Base-by-base conservation (phyloP, 1,140 invertebrate genomes). In the Drosophila orena region DNA sequence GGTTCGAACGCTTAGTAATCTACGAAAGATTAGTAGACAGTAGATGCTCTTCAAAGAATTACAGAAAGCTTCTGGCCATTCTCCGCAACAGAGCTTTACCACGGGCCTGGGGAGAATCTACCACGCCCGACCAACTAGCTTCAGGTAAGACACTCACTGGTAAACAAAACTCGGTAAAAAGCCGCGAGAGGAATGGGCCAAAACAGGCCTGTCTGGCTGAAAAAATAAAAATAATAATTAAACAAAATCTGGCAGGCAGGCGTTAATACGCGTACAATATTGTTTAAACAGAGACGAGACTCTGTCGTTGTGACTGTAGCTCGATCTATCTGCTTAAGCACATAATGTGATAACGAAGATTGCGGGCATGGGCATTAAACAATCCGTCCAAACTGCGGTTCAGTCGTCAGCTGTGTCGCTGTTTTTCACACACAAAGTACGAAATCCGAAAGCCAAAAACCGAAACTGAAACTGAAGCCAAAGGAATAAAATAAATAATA, bases 271-370 rank as follows among this genome's bases (percentile, higher is more conserved):
- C 37, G 43, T 62, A 73, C 27, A 62, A 70, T 56, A 65, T 46
- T 75, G 59, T 75, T 75, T 75, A 53, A 65, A 75, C 72, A 75
- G 71, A 75, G 72, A 75, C 60, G 42, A 43, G 54, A 52, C 71
- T 70, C 8, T 3, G 30, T 30, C 30, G 30, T 24, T 58, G 65
- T 56, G 17, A 38, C 61, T 37, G 43, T 15, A 47, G 34, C 59
- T 64, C 60, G 60, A 89, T 84, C 79, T 89, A 89, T 89, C 84
- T 89, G 84, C 77, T 68, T 77, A 89, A 80, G 74, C 43, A 85
- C 68, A 85, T 73, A 85, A 62, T 54, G 77, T 85, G 81, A 85
- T 85, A 85, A 85, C 83, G 72, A 70, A 80, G 77, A 85, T 85
- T 77, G 68, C 68, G 66, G 66, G 59, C 5, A 14, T 38, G 30